phyloP scores from a whole-genome alignment of 2,113 vertebrate species.

The Candoia aspera region DNA sequence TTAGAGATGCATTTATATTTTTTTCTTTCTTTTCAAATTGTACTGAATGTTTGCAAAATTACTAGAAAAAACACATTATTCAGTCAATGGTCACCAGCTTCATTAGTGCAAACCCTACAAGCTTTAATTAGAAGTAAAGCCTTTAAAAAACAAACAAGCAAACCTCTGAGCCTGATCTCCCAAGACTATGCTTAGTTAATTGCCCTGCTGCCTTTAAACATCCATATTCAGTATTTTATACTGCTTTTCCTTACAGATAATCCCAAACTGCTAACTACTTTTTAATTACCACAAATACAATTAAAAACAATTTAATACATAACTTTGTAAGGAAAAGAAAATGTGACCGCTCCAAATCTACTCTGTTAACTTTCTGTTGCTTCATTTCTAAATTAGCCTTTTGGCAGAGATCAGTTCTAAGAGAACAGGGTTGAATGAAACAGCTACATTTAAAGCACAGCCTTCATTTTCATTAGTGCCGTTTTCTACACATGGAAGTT shows the following conservation, averaged over 20 bases:
- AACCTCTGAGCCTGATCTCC: too few species aligned
- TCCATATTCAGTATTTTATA: too few species aligned
- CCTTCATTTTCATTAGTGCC: neutral
- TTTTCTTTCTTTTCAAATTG: neutral
- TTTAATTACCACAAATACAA: neutral
- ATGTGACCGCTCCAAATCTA: neutral
- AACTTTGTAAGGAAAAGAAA: neutral
- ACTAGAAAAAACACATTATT: neutral
- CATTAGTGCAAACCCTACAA: neutral
- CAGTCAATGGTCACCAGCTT: neutral
- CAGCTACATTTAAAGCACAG: neutral
- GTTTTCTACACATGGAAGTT: neutral
- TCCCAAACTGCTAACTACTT: neutral
- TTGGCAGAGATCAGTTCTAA: too few species aligned
- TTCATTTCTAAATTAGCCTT: too few species aligned
- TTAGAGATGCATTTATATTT: too few species aligned
- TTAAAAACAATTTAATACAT: neutral
- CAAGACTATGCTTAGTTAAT: too few species aligned
- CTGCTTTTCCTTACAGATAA: neutral
- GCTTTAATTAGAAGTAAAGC: too few species aligned
- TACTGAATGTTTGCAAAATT: neutral
- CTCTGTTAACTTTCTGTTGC: neutral
- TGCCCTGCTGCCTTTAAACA: too few species aligned
- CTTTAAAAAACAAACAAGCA: too few species aligned
- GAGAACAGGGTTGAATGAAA: neutral